Evolutionary conservation across 2,797 vertebrate genomes (phyloP).

Genomic region (Varecia variegata): DNA sequence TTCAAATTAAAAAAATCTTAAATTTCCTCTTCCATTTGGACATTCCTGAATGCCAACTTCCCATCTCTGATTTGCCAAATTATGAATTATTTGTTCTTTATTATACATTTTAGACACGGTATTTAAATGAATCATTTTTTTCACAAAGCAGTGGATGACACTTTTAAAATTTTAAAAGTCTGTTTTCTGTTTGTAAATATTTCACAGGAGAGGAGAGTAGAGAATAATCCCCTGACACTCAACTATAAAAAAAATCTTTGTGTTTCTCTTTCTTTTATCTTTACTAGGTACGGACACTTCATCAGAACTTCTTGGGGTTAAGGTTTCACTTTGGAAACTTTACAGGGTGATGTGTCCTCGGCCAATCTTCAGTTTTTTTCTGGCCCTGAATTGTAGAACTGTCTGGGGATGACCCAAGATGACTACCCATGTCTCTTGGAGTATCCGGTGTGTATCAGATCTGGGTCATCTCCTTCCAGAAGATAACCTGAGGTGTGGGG

Average conservation of each 20-base stretch:
- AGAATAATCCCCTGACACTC: not conserved
- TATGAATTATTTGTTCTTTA: not conserved
- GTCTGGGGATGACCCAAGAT: not conserved
- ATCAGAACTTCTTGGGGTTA: not conserved
- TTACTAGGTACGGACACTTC: not conserved
- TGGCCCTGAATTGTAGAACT: not conserved
- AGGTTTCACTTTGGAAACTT: not conserved
- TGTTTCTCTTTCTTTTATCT: not conserved
- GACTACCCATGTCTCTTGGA: not conserved
- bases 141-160: too few species aligned
- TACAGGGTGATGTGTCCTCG: not conserved
- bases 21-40: not conserved
- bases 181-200: not conserved
- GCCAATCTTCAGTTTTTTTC: not conserved
- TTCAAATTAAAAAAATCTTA: not conserved
- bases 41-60: not conserved
- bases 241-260: not conserved
- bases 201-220: not conserved
- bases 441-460: not conserved
- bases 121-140: not conserved
- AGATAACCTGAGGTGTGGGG: not conserved
- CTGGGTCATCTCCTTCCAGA: not conserved
- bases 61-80: not conserved
- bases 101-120: not conserved
- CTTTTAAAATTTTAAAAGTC: not conserved